Conservation (phyloP, 2,888 invertebrate genomes). For the Ochlodes sylvanus region DNA sequence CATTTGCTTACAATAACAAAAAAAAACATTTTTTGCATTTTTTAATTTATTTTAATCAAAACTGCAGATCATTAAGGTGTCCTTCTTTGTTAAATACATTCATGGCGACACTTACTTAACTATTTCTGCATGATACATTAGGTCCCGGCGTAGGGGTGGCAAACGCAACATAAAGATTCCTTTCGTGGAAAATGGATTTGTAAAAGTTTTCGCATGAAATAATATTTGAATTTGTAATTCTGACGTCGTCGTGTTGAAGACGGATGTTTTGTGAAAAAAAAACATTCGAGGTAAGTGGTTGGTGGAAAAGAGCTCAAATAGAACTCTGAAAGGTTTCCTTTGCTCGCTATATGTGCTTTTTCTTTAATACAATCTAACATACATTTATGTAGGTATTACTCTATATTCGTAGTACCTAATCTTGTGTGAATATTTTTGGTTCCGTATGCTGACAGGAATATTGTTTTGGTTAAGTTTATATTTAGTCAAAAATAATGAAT, state of each 20-base stretch:
- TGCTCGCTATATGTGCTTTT: conserved; percentile 21
- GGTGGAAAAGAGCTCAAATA: conserved; percentile 29
- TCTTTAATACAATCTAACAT: conserved; percentile 16
- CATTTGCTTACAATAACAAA: no score
- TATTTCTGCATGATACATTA: conserved; percentile 40
- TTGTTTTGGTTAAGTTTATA: no score
- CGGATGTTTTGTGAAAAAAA: conserved; percentile 64
- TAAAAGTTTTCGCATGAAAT: conserved; percentile 74
- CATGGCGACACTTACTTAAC: conserved; percentile 18
- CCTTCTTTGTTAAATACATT: background rate
- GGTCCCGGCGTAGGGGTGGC: conserved; percentile 51
- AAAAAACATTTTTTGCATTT: no score
- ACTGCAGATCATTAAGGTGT: background rate
- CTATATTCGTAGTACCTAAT: background rate
- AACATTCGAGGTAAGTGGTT: conserved; percentile 37
- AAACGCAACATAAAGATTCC: conserved; percentile 58
- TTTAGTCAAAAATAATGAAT: no score
- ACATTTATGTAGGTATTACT: background rate
- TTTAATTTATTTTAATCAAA: no score
- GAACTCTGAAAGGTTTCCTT: conserved; percentile 35
- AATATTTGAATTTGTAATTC: conserved; percentile 78
- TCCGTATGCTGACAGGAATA: background rate
- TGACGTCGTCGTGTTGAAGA: conserved; percentile 64
- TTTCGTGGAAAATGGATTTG: conserved; percentile 77
- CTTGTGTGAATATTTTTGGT: background rate